phyloP scores from a whole-genome alignment of 1,140 invertebrate species.

The Lanistes nyassanus region DNA sequence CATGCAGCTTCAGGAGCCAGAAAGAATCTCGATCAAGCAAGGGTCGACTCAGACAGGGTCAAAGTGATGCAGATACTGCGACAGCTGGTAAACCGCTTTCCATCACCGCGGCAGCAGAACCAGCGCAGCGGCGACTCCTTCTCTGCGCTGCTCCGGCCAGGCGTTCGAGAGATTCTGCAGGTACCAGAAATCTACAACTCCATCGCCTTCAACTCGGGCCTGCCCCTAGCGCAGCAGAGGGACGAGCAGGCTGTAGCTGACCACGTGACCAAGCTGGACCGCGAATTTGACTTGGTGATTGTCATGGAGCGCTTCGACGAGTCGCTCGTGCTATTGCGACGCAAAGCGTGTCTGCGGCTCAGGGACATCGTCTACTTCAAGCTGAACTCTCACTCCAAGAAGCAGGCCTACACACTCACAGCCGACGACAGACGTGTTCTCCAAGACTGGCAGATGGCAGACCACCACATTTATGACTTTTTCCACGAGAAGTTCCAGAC shows the following conservation, averaged over 20 bases:
- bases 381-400: slow-evolving; percentile 18
- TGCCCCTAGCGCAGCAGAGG: slow-evolving; percentile 8
- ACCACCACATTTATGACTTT: slow-evolving; percentile 37
- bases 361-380: slow-evolving; percentile 40
- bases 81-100: too few relatives aligned
- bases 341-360: slow-evolving; percentile 67
- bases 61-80: too few relatives aligned
- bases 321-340: slow-evolving; percentile 68
- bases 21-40: too few relatives aligned
- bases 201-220: slow-evolving; percentile 34
- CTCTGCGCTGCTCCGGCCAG: slow-evolving; percentile 6
- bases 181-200: slow-evolving; percentile 2
- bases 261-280: slow-evolving; percentile 33
- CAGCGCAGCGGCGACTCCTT: too few relatives aligned
- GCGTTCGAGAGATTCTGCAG: not conserved
- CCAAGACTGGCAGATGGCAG: slow-evolving; percentile 26
- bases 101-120: too few relatives aligned
- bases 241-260: not conserved
- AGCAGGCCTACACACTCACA: not conserved
- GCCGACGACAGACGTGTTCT: slow-evolving; percentile 1
- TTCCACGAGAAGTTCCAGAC: slow-evolving; percentile 32
- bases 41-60: too few relatives aligned
- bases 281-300: slow-evolving; percentile 68
- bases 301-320: slow-evolving; percentile 70
- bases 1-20: too few relatives aligned